A percentile compares a stretch with the other conserved stretches of the same genome.
These are phyloP conservation scores for Diorhabda elongata DNA, from an alignment of 1,140 invertebrate species.

Conservation along the genomic window DNA sequence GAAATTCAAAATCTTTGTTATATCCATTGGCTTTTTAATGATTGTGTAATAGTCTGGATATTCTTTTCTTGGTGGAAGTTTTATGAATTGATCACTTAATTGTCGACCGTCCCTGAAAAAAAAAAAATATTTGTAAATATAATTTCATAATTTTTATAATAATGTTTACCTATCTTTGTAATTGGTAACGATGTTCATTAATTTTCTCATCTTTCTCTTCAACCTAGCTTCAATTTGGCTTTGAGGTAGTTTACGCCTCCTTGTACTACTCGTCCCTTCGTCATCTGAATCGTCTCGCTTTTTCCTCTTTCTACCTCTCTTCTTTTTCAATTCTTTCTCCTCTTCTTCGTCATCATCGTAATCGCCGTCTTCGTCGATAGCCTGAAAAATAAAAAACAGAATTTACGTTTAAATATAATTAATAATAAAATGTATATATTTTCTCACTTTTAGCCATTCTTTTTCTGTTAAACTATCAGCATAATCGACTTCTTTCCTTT, in stretches of 20 bases:
- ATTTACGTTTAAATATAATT: background rate
- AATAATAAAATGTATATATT: background rate
- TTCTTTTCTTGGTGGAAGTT: constrained; percentile 85
- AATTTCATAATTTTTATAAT: background rate
- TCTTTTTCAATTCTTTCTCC: constrained; percentile 57
- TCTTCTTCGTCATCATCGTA: constrained; percentile 78
- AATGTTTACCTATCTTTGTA: constrained; percentile 66
- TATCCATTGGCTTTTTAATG: constrained; percentile 93
- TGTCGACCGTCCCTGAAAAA: constrained; percentile 69
- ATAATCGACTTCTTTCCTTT: constrained; percentile 97
- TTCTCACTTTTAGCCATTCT: constrained; percentile 85
- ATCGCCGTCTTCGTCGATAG: constrained; percentile 66
- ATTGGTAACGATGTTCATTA: constrained; percentile 77
- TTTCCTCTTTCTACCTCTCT: constrained; percentile 55
- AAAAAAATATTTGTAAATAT: background rate
- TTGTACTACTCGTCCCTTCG: constrained; percentile 53
- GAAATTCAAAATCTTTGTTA: constrained; percentile 84
- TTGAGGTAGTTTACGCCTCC: constrained; percentile 45
- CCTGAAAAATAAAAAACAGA: constrained; percentile 17
- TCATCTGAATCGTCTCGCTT: constrained; percentile 56
- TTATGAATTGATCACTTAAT: constrained; percentile 91
- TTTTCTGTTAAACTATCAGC: constrained; percentile 93
- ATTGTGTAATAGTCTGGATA: constrained; percentile 97
- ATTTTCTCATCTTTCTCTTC: constrained; percentile 74
- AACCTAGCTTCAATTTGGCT: constrained; percentile 53